Evolutionary conservation across 2,888 invertebrate genomes (phyloP), one percentile per base, ranked within the genome.

Genomic region (Papilio demoleus): DNA sequence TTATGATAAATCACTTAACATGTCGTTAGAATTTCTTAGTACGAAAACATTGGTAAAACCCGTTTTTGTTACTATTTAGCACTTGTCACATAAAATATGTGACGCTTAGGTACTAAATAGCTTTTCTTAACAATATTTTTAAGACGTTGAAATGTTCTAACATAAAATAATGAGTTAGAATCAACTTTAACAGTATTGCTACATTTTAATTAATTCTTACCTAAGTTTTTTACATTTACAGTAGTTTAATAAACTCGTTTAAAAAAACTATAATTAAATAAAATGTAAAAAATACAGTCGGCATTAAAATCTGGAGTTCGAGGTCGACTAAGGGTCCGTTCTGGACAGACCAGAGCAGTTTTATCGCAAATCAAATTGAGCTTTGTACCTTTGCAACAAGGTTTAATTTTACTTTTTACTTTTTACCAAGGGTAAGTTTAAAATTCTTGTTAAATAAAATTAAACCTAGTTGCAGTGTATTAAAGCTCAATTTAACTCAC

Each of bases 61-160:
- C 12, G 5, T 66, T 45, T 66, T 59, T 47, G 22, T 24, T 24
- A 4, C 22, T 45, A 59, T 58, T 66, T 66, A 59, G 42, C 65
- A 58, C 42, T 31, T 56, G 58, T 24, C 34, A 58, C 58, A 42
- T 65, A 14, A 27, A 3, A 38, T 65, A 47, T 47, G 19, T 50
- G 31, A 17, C 31, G 19, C 8, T 22, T 12, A 17, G 34, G 11
- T 50, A 63, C 50, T 63, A 50, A 62, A 62, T 50, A 50, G 22
- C 27, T n/a, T 4, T 53, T 17, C 31, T 36, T 36, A 36, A 36
- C 4, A 36, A 36, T 8, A 36, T 36, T 8, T 36, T 8, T 36
- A 9, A 36, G 2, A 36, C n/a, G n/a, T n/a, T n/a, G n/a, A n/a
- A n/a, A n/a, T n/a, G n/a, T n/a, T n/a, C n/a, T n/a, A n/a, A n/a